Percentiles rank a stretch among this genome's conserved stretches.
phyloP scores from a whole-genome alignment of 2,113 vertebrate species.

The Tragelaphus imberbis region DNA sequence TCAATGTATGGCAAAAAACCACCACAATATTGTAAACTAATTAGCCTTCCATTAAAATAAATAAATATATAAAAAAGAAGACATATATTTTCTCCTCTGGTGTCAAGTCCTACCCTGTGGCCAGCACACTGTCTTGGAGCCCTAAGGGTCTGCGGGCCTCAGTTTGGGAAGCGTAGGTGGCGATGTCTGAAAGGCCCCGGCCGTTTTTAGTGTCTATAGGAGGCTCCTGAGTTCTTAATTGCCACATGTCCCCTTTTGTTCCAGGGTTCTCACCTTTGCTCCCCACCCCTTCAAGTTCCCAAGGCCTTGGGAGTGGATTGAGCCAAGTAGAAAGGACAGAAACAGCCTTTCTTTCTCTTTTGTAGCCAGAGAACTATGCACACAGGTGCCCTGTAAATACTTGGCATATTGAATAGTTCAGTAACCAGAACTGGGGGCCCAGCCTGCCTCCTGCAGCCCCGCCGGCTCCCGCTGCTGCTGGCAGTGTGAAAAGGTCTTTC shows the following conservation, averaged over 20 bases:
- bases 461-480: background rate
- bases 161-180: constrained; percentile 27
- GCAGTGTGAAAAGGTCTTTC: constrained; percentile 19
- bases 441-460: background rate
- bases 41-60: background rate
- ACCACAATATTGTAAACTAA: background rate
- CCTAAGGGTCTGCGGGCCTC: background rate
- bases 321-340: background rate
- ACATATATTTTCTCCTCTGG: background rate
- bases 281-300: constrained; percentile 1
- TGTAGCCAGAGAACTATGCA: background rate
- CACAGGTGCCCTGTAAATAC: constrained; percentile 46
- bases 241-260: constrained; percentile 32
- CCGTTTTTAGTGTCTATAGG: background rate
- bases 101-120: background rate
- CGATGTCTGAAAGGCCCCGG: background rate
- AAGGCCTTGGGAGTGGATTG: background rate
- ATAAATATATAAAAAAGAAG: background rate
- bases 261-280: constrained; percentile 43
- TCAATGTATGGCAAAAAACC: background rate
- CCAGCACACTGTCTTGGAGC: background rate
- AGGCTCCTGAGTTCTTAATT: constrained; percentile 47
- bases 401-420: constrained; percentile 18
- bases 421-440: constrained; percentile 30
- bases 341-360: constrained; percentile 42